A percentile compares a stretch with the other conserved stretches of the same genome.
phyloP scores from a whole-genome alignment of 2,888 invertebrate species.

The Melanotus villosus region DNA sequence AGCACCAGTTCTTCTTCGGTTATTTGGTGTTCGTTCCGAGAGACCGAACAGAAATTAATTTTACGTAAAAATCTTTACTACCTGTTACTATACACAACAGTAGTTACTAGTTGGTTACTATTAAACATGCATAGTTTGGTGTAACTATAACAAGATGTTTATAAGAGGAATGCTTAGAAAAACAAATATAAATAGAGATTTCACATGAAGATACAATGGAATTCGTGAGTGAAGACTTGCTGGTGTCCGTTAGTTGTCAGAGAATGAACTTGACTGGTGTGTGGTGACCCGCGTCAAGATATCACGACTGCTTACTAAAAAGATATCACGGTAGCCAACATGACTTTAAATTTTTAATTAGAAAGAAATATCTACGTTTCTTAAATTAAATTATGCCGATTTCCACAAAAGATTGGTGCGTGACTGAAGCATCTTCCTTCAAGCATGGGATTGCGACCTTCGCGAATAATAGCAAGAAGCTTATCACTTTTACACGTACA shows the following conservation, averaged over 20 bases:
- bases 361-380: background rate
- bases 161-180: constrained; percentile 60
- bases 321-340: constrained; percentile 28
- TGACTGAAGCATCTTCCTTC: background rate
- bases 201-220: constrained; percentile 67
- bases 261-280: constrained; percentile 55
- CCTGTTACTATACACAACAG: no score
- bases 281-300: constrained; percentile 54
- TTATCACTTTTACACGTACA: constrained; percentile 28
- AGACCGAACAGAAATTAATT: no score
- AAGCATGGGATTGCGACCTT: background rate
- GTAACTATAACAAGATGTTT: constrained; percentile 33
- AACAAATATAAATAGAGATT: constrained; percentile 65
- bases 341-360: constrained; percentile 29
- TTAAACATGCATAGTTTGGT: constrained; percentile 15
- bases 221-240: constrained; percentile 65
- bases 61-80: no score
- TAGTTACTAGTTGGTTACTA: background rate
- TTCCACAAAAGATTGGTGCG: constrained; percentile 1
- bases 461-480: constrained; percentile 7
- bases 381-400: background rate
- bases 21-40: background rate
- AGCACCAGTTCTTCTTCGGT: background rate
- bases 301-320: constrained; percentile 40
- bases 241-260: constrained; percentile 64